Conservation (phyloP, 2,888 invertebrate genomes). For the Cecidostiba fungosa region DNA sequence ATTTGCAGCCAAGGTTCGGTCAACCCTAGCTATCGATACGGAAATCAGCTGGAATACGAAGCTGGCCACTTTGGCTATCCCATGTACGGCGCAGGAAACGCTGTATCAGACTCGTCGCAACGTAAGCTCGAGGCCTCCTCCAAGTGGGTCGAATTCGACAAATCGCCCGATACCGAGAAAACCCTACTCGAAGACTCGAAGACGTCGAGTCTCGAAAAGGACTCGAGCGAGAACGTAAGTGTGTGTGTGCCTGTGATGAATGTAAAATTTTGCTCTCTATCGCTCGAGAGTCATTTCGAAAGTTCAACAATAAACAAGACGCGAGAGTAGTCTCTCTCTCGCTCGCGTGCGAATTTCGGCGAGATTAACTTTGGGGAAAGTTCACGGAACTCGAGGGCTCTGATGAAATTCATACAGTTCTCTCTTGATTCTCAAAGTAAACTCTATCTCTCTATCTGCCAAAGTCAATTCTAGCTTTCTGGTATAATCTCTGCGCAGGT, state of each 20-base stretch:
- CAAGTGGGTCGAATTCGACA: constrained; percentile 79
- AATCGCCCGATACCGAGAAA: constrained; percentile 77
- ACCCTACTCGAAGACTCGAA: constrained; percentile 73
- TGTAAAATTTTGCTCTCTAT: neutral
- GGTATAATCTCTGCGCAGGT: constrained; percentile 64
- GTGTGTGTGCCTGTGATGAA: neutral
- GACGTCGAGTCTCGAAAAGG: constrained; percentile 72
- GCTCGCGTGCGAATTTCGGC: neutral
- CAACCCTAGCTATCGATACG: constrained; percentile 89
- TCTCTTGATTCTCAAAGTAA: constrained; percentile 47
- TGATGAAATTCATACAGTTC: constrained; percentile 58
- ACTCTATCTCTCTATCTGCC: neutral
- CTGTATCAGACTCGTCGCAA: neutral
- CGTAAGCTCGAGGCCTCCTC: constrained; percentile 62
- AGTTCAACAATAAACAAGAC: constrained; percentile 15
- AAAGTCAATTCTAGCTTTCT: constrained; percentile 18
- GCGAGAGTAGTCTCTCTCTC: neutral
- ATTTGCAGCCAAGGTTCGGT: constrained; percentile 87
- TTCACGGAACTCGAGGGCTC: neutral
- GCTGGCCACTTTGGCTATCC: constrained; percentile 88
- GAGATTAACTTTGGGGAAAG: constrained; percentile 1
- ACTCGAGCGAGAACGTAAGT: constrained; percentile 70
- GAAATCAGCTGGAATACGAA: constrained; percentile 90
- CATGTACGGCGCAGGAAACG: constrained; percentile 77
- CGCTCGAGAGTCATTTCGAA: neutral